Conservation (phyloP, 2,797 vertebrate species). For the Jordanella pulchra region DNA sequence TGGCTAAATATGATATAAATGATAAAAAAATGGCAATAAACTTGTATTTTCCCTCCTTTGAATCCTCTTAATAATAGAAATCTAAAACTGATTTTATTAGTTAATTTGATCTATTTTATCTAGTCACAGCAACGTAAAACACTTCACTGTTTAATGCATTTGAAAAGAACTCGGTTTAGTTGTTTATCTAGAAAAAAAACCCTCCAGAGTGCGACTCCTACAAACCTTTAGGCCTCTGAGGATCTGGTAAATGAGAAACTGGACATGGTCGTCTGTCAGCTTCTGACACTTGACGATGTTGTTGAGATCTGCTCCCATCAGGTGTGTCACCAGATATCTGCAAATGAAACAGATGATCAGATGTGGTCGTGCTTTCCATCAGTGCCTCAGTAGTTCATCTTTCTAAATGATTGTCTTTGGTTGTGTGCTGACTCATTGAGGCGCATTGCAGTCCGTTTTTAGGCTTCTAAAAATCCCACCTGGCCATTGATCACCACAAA, state of each 20-base stretch:
- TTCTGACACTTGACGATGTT: conserved; percentile 99
- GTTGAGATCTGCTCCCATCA: conserved; percentile 99
- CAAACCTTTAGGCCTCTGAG: conserved; percentile 94
- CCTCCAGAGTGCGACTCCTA: not conserved
- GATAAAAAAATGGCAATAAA: not conserved
- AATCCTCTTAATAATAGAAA: not conserved
- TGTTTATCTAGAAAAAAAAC: not conserved
- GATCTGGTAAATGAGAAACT: conserved; percentile 99
- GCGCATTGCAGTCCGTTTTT: not conserved
- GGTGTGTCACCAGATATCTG: conserved; percentile 97
- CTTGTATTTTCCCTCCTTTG: not conserved
- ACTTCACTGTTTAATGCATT: too few relatives aligned
- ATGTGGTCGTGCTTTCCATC: not conserved
- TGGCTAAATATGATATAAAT: not conserved
- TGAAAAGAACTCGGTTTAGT: too few relatives aligned
- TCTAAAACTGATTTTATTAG: too few relatives aligned
- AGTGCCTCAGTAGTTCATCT: not conserved
- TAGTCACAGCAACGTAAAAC: not conserved
- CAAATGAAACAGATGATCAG: conserved; percentile 39
- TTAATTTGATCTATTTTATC: not conserved
- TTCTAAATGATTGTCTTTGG: not conserved
- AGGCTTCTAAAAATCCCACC: not conserved
- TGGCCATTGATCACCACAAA: not conserved
- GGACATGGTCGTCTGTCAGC: conserved; percentile 97
- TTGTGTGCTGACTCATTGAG: not conserved